These are phyloP conservation scores for Stegastes partitus DNA, from an alignment of 2,113 vertebrate species.

Conservation along the genomic window DNA sequence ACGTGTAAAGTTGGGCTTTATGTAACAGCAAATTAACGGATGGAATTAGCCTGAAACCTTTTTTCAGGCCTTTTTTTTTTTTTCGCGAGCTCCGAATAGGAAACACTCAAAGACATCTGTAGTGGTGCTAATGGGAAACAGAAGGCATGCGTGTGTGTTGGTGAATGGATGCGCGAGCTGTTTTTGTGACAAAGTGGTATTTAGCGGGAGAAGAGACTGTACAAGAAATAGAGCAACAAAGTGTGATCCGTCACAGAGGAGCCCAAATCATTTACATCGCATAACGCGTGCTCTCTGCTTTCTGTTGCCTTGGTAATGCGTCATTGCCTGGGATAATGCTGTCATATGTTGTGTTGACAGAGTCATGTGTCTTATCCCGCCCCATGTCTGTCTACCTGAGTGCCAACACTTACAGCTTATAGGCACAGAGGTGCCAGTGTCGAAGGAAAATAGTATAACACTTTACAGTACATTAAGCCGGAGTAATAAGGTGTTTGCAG, in stretches of 20 bases:
- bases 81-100: constrained; percentile 7
- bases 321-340: constrained; percentile 78
- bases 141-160: neutral
- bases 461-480: constrained; percentile 75
- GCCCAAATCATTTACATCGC: constrained; percentile 62
- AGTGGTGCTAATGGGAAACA: constrained; percentile 19
- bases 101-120: constrained; percentile 13
- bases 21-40: constrained; percentile 50
- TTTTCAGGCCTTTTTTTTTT: constrained; percentile 1
- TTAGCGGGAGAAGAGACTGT: constrained; percentile 21
- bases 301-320: constrained; percentile 61
- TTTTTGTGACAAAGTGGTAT: constrained; percentile 35
- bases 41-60: constrained; percentile 42
- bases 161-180: neutral
- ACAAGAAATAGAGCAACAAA: constrained; percentile 42
- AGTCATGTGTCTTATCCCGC: constrained; percentile 60
- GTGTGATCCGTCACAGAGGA: constrained; percentile 50
- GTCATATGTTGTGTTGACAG: constrained; percentile 80
- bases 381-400: constrained; percentile 62
- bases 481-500: constrained; percentile 61
- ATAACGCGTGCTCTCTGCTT: constrained; percentile 49
- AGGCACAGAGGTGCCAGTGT: constrained; percentile 39
- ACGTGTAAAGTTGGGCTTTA: constrained; percentile 40
- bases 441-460: constrained; percentile 45
- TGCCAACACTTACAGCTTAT: constrained; percentile 66